phyloP scores from a whole-genome alignment of 2,888 invertebrate species.

The Apotomis capreana region DNA sequence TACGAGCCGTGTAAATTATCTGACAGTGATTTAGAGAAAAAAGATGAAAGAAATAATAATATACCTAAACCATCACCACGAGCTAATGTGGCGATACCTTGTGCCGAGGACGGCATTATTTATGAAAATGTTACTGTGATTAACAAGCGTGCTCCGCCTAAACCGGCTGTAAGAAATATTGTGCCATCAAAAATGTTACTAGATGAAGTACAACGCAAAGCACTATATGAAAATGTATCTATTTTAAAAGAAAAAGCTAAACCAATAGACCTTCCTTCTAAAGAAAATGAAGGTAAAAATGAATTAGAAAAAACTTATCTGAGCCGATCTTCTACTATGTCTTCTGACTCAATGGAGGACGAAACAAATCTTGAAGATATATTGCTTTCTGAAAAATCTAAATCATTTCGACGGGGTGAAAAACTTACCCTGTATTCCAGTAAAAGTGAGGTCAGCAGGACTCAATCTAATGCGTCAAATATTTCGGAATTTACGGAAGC shows the following conservation, averaged over 20 bases:
- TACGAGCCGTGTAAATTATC: slow-evolving; percentile 73
- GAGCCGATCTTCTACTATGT: slow-evolving; percentile 70
- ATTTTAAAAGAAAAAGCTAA: slow-evolving; percentile 55
- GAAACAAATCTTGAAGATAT: slow-evolving; percentile 79
- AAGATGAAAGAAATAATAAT: slow-evolving; percentile 44
- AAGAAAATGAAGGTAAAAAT: background rate
- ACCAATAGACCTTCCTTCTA: slow-evolving; percentile 44
- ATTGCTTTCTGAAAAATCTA: slow-evolving; percentile 74
- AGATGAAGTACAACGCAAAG: slow-evolving; percentile 55
- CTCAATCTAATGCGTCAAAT: slow-evolving; percentile 69
- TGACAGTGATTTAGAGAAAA: slow-evolving; percentile 45
- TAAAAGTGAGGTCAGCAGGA: slow-evolving; percentile 61
- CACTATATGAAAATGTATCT: slow-evolving; percentile 71
- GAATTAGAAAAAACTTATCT: slow-evolving; percentile 49
- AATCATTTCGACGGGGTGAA: slow-evolving; percentile 71
- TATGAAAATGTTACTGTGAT: slow-evolving; percentile 69
- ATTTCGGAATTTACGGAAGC: slow-evolving; percentile 69
- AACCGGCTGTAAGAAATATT: slow-evolving; percentile 70
- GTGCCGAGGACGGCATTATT: slow-evolving; percentile 57
- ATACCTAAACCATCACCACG: slow-evolving; percentile 69
- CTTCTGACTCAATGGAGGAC: slow-evolving; percentile 73
- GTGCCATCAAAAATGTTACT: slow-evolving; percentile 59
- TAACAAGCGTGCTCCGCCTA: slow-evolving; percentile 58
- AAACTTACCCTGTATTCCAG: slow-evolving; percentile 52
- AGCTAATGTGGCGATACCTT: slow-evolving; percentile 50